Base-by-base conservation (phyloP, 2,888 invertebrate species). In the Marasmarcha lunaedactyla region DNA sequence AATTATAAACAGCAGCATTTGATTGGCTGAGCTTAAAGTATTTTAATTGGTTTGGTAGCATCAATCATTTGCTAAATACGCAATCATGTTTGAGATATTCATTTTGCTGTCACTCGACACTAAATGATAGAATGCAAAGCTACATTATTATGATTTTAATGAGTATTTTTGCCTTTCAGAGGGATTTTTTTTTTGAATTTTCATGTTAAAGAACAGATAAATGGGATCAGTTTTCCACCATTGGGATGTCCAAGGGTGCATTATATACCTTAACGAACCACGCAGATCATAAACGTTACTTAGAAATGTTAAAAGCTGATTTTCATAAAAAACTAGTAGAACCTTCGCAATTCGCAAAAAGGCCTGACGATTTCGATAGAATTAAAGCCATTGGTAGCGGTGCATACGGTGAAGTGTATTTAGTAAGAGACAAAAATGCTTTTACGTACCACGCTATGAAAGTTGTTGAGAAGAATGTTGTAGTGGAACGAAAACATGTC, bases 401-500 rank as follows among this genome's bases (percentile, higher is more conserved):
- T 2, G 94, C 95, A 0, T 97, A 95, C 64, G 97, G 97, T 2
- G 87, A 92, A 50, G 97, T 97, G 10, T 90, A 93, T 65, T 69
- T 92, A 40, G 87, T 87, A 20, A 86, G 85, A 68, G 87, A 92
- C 53, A 91, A 88, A 72, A 58, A 63, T 11, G 74, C 76, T 0
- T 85, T 87, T 7, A 73, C 77, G n/a, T 91, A 87, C 59, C 92
- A 88, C 64, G 97, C 97, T 2, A 91, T 96, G 86, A 97, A 98
- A 83, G 88, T 94, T 39, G 85, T 97, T 48, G 90, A 92, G 45
- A 97, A 97, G 74, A 85, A 86, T 38, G 87, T 91, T 60, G 89
- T 97, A 11, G 89, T 97, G n/a, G 92, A 93, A 68, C 87, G 90
- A 56, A 93, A 94, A 63, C 94, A 95, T 68, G 88, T 95, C n/a